Base-by-base conservation (phyloP, 2,888 invertebrate genomes). In the Periphyllus acericola region DNA sequence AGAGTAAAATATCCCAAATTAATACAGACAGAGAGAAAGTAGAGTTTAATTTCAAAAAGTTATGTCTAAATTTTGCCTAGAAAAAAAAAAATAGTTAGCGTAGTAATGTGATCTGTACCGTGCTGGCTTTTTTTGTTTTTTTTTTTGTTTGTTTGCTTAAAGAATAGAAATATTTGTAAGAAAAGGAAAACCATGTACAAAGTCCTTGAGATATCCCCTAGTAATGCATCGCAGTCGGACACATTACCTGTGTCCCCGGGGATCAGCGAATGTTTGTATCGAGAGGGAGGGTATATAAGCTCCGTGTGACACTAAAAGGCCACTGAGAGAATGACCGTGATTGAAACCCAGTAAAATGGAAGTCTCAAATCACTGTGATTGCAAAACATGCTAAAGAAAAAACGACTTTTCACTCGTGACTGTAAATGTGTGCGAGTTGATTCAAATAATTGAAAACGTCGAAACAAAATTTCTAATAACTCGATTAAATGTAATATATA, bases 331-430 rank as follows among this genome's bases (percentile, higher is more conserved):
- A 82, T 71, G 71, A 46, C 46, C 46, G 46, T 52, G 71, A 82
- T 71, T 82, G 82, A 82, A 71, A 82, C 29, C 46, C 46, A 21
- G 82, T 82, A 71, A 71, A 81, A 81, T 68, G 29, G 21, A 81
- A 81, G 19, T 81, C 80, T 40, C 66, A 29, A 81, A 68, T 66
- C 66, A 68, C 36, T 29, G 1, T 29, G 80, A 66, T 81, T 36
- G 80, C 21, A 5, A 40, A 29, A 68, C 66, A 80, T 29, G 36
- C 66, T 66, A n/a, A 9, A 68, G n/a, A 40, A 81, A 80, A 71
- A 71, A 71, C 32, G 46, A 25, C 32, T 82, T 82, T 82, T 32
- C 71, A 32, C 46, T 46, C 36, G 19, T 40, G 21, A 80, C 66
- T n/a, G 40, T 8, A 25, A 14, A 11, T 46, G 11, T 9, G 46